Evolutionary conservation across 2,113 vertebrate genomes (phyloP), one percentile per base, ranked within the genome.

Genomic region (Hydrolagus affinis): DNA sequence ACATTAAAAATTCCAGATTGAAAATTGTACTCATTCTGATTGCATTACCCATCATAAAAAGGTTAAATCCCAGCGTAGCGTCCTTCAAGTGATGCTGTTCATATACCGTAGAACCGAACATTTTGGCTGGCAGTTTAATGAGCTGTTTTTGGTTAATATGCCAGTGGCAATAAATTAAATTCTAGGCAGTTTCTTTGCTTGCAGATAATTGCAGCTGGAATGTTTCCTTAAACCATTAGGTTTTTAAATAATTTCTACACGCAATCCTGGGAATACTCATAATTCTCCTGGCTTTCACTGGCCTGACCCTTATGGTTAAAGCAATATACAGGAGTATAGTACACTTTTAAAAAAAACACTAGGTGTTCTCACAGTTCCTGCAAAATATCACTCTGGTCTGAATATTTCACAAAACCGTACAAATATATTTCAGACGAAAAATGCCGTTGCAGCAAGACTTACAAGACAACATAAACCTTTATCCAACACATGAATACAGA

Each of bases 1-100:
- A 83, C 62, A 66, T 14, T 60, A 83, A 83, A 83, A 83, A 15
- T 83, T 15, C 78, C 21, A 83, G 25, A 66, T 83, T 83, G 78
- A 83, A 83, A 66, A 19, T 60, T 25, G 60, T 17, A 28, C 62
- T 68, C 66, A 28, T 64, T 17, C 78, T 9, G 60, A 83, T 28
- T 68, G 21, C 62, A 64, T 19, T 28, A 83, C 64, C 64, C 60
- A 68, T 83, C 78, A 83, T 66, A 83, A 25, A 25, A 68, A 7
- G 21, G 25, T 64, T 83, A 66, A 19, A 28, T 83, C 62, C 78
- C 28, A 83, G 62, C 15, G 76, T 59, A 83, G 62, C 14, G 76
- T 59, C 57, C n/a, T 60, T 78, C 76, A 77, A 59, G 23, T 59
- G 44, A 9, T 59, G 56, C 74, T 59, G 76, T 80, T 80, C 76